Evolutionary conservation across 2,113 vertebrate genomes (phyloP), one percentile per base, ranked within the genome.

Genomic region (Onychostruthus taczanowskii): DNA sequence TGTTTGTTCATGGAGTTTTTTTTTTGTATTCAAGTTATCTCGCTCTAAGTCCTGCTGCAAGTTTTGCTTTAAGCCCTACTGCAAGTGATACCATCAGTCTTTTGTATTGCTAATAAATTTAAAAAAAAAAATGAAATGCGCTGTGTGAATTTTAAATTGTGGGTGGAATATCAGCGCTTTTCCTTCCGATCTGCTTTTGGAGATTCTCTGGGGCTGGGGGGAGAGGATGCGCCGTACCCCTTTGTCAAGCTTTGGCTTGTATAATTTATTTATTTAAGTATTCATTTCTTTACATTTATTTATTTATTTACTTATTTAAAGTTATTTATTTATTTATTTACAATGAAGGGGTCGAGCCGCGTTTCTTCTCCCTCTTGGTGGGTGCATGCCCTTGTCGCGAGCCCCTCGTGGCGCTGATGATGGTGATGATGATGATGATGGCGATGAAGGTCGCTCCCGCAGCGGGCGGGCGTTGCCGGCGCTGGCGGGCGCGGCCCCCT

Each of bases 401-500:
- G 21, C 13, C 10, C 7, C 37, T 24, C 16, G 35, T 15, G 50
- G 2, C 4, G 37, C 0, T 14, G 61, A 2, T 44, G 52, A 0
- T 10, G 17, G 1, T 3, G 53, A 0, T 21, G 63, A 2, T 2
- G 55, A 2, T 5, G 63, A 2, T n/a, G 53, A 27, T 18, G 58
- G 58, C 10, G 35, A 16, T 37, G 17, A 16, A 23, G 58, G 35
- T 37, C 58, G 2, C 58, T 61, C 35, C 58, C 23, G 35, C 58
- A 4, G 58, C 58, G 58, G 58, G 59, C 59, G 59, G 59, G 59
- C 59, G 59, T 16, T 33, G 70, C 21, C 21, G 62, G 90, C 50
- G 59, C 24, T 91, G 84, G 37, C 90, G 75, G 70, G 79, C 23
- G 35, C 66, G 59, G 61, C 20, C 93, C 96, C 95, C 95, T 94